Evolutionary conservation across 2,113 vertebrate genomes (phyloP), one percentile per base, ranked within the genome.

Genomic region (Odocoileus hemionus): DNA sequence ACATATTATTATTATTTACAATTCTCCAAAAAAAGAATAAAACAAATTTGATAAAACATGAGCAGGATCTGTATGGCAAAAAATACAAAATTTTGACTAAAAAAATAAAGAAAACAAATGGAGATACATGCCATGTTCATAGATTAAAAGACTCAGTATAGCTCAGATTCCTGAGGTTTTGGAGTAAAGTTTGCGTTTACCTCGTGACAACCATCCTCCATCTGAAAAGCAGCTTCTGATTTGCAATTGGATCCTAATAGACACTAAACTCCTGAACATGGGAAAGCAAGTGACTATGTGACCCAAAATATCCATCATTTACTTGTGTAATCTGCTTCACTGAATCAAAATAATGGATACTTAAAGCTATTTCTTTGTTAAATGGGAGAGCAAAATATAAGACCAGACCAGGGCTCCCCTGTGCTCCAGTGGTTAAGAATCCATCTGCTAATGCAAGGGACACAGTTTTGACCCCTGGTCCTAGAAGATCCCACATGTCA

Each of bases 161-260:
- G 43, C 33, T 79, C 26, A 82, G 23, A 15, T 58, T 67, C 47
- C 30, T 45, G 85, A 39, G 55, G 15, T 61, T 54, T 86, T 55
- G 45, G 17, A 91, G 21, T 45, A 80, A 64, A 52, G 25, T 67
- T 12, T 33, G 14, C 50, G 5, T 92, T 92, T 61, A 67, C 25
- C 2, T 86, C 39, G 33, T 47, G 36, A 78, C 64, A 86, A 67
- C 57, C 36, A 9, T 33, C 50, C 1, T 92, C 26, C 50, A 58
- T 82, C 70, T 92, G 90, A 92, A 88, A 92, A 96, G 33, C 33
- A 57, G n/a, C 33, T 82, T 88, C 89, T 88, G 84, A 82, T 88
- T 87, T 70, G 74, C 89, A 50, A 43, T 15, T 52, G 39, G 45
- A 21, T 82, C 76, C 33, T 39, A 6, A 70, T 2, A 28, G 50